Conservation (phyloP, 2,888 invertebrate genomes). For the Dynastes grantii region DNA sequence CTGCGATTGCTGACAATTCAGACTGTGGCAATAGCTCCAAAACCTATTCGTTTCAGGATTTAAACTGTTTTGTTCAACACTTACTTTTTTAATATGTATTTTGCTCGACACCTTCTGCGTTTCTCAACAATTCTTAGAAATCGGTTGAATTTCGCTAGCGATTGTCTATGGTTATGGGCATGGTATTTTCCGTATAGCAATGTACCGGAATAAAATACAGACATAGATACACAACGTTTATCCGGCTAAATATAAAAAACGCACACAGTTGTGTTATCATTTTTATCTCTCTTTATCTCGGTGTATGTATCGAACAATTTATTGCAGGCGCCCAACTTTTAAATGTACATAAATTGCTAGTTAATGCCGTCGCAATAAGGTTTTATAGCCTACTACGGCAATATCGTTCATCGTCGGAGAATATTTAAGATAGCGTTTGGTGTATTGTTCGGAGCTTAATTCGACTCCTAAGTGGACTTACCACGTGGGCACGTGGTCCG, state of each 20-base stretch:
- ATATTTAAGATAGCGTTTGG: conserved; percentile 27
- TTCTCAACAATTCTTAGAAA: too few species aligned
- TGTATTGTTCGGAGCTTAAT: conserved; percentile 33
- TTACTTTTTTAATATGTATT: too few species aligned
- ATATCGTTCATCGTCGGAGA: conserved; percentile 24
- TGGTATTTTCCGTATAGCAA: too few species aligned
- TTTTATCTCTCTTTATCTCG: not conserved
- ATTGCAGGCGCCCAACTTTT: conserved; percentile 29
- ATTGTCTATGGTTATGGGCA: too few species aligned
- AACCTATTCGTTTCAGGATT: too few species aligned
- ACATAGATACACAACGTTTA: too few species aligned
- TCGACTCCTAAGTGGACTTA: conserved; percentile 31
- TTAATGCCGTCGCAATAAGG: conserved; percentile 32
- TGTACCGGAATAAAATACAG: too few species aligned
- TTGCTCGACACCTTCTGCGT: too few species aligned
- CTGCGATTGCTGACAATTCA: too few species aligned
- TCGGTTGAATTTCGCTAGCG: too few species aligned
- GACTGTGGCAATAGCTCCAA: too few species aligned
- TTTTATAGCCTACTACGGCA: conserved; percentile 29
- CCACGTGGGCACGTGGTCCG: conserved; percentile 33
- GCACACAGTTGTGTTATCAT: not conserved
- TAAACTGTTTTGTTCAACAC: too few species aligned
- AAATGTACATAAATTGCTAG: conserved; percentile 31
- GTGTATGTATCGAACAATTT: conserved; percentile 14
- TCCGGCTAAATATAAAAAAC: not conserved